Base-by-base conservation (phyloP, 2,797 vertebrate species). In the Hapalemur alaotrensis region DNA sequence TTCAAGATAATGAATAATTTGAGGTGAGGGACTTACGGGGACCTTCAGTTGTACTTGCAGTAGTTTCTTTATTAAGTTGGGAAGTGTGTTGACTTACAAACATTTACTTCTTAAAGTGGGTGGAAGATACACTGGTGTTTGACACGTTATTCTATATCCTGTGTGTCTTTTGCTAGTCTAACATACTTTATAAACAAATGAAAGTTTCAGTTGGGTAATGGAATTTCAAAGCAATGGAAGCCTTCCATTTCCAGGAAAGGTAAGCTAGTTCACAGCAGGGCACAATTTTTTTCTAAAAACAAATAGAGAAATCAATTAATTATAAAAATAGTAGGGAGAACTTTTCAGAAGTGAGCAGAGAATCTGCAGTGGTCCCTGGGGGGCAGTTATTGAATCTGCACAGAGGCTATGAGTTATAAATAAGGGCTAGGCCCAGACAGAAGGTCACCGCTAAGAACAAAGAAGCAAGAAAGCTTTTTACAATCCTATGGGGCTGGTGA, bases 181-280 rank as follows among this genome's bases (percentile, higher is more conserved):
- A 95, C 91, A 41, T 83, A n/a, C n/a, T 95, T 78, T 30, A 46
- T 30, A 82, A 78, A 8, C 18, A 86, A 96, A 59, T 70, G 28
- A 86, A 54, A 3, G 13, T 92, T 95, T 91, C n/a, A 76, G 1
- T 48, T 76, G 52, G 23, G 15, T 54, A 91, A 48, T 61, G 1
- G 30, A 83, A 86, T 84, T 70, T 78, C 2, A 18, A 92, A 89
- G 57, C 30, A 82, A 18, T n/a, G 23, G 25, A 10, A 95, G 30
- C 14, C n/a, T 70, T 52, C 63, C 12, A 14, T 89, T 94, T 92
- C 52, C 28, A 63, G 59, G 48, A 95, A 92, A 38, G 18, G 23
- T 79, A 12, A 84, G 93, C 61, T 67, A 65, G 17, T 91, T 97
- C 41, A 48, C 73, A 69, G 12, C 48, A 61, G n/a, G 43, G 30